These are phyloP conservation scores for Osmoderma eremita DNA, from an alignment of 2,888 invertebrate species.

Conservation along the genomic window DNA sequence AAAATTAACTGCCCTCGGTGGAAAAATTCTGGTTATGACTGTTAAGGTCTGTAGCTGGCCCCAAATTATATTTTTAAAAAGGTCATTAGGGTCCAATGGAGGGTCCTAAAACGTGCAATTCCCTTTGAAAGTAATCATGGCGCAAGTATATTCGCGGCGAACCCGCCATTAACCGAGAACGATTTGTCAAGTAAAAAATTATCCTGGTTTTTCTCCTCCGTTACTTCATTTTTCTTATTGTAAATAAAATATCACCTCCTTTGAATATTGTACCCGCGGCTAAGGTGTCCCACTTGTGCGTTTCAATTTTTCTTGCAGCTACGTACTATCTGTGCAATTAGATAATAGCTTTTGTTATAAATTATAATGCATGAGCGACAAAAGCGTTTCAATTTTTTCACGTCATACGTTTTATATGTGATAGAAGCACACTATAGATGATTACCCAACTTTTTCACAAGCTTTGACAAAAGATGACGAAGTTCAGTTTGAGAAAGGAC, in stretches of 20 bases:
- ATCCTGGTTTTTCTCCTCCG: constrained; percentile 22
- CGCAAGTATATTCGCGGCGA: constrained; percentile 20
- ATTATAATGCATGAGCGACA: not conserved
- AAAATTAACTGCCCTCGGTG: constrained; percentile 40
- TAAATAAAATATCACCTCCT: constrained; percentile 30
- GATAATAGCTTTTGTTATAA: constrained; percentile 8
- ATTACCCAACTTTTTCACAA: no score
- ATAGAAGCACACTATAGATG: no score
- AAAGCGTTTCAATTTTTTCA: no score
- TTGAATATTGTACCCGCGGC: constrained; percentile 1
- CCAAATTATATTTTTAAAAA: constrained; percentile 42
- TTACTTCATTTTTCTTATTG: constrained; percentile 15
- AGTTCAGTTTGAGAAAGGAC: no score
- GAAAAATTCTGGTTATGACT: constrained; percentile 40
- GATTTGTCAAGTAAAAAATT: constrained; percentile 36
- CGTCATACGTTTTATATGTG: no score
- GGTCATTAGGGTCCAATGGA: constrained; percentile 40
- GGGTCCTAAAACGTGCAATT: constrained; percentile 35
- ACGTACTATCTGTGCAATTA: constrained; percentile 1
- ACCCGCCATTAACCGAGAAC: constrained; percentile 16
- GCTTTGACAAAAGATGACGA: no score
- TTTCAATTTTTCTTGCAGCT: no score
- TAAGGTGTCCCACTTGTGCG: no score
- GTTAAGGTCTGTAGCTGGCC: constrained; percentile 37
- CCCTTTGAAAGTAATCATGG: constrained; percentile 38